Evolutionary conservation across 2,888 invertebrate species (phyloP), one percentile per base, ranked within the genome.

Genomic region (Apotomis turbidana): DNA sequence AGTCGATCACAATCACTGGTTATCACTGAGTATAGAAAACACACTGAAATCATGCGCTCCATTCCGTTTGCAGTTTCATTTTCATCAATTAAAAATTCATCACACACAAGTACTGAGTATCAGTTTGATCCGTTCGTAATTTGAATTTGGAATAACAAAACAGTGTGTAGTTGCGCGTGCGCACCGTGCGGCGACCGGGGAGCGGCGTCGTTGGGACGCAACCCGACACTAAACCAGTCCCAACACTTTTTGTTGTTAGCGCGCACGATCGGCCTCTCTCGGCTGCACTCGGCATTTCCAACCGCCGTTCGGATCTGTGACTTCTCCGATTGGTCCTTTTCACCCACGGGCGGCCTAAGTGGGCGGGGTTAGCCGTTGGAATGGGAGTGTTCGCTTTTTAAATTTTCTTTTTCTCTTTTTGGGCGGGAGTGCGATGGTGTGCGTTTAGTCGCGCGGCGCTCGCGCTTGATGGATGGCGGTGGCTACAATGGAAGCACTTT

Each of bases 181-280:
- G 90, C 89, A 87, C 84, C 83, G 82, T 84, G 85, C 90, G 84
- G 80, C 84, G 57, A 90, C 91, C 88, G 89, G 93, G 93, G 90
- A 90, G 91, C 91, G 88, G 86, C 91, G 90, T 85, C 90, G 88
- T 86, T 93, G 93, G 93, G 93, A 93, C 93, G 92, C 93, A 87
- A 93, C 93, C 93, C 93, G 92, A 93, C 89, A 93, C 93, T 94
- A 91, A 94, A 90, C 90, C 87, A 88, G 91, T 91, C 89, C 89
- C 89, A 85, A 86, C 88, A 91, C 90, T 93, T 93, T 93, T 93
- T 93, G 93, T 92, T 90, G 88, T 88, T 89, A 89, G 85, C 89
- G 89, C 89, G 85, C 85, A 83, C 83, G 80, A 75, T 90, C 91
- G 91, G 90, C 79, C 82, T 81, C 85, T 83, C 85, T 90, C 91